phyloP scores from a whole-genome alignment of 2,113 vertebrate genomes.

The Zootoca vivipara region DNA sequence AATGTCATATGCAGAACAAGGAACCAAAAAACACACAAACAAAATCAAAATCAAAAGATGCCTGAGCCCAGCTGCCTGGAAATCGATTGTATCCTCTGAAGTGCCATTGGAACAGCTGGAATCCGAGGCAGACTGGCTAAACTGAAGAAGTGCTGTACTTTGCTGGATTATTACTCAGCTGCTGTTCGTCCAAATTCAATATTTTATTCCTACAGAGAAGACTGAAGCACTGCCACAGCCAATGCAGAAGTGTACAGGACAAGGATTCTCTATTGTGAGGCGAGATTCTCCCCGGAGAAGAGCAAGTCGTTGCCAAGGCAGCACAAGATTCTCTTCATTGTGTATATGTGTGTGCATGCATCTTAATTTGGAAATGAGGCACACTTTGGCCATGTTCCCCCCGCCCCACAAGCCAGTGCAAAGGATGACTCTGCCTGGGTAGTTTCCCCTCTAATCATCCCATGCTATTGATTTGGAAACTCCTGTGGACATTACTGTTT shows the following conservation, averaged over 20 bases:
- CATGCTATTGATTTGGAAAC: neutral
- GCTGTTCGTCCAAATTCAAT: constrained; percentile 63
- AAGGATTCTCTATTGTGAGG: neutral
- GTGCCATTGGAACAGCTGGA: constrained; percentile 61
- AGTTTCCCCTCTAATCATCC: neutral
- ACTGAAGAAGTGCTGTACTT: constrained; percentile 49
- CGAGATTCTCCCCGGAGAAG: neutral
- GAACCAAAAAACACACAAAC: constrained; percentile 24
- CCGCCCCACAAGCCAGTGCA: neutral
- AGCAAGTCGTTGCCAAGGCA: neutral
- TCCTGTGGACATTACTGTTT: neutral
- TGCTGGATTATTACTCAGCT: constrained; percentile 62
- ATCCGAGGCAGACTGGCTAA: constrained; percentile 55
- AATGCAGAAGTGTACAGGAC: constrained; percentile 37
- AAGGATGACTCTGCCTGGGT: neutral
- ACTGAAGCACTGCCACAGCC: constrained; percentile 45
- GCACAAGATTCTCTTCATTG: neutral
- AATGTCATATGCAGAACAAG: constrained; percentile 2
- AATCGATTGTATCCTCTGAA: constrained; percentile 55
- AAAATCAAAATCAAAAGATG: constrained; percentile 27
- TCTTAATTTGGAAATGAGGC: neutral
- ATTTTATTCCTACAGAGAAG: constrained; percentile 54
- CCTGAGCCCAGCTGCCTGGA: constrained; percentile 39
- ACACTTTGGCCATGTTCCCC: neutral
- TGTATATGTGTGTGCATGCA: neutral